A percentile compares a stretch with the other conserved stretches of the same genome.
Conservation (phyloP, 2,888 invertebrate species). For the Isoperla grammatica region DNA sequence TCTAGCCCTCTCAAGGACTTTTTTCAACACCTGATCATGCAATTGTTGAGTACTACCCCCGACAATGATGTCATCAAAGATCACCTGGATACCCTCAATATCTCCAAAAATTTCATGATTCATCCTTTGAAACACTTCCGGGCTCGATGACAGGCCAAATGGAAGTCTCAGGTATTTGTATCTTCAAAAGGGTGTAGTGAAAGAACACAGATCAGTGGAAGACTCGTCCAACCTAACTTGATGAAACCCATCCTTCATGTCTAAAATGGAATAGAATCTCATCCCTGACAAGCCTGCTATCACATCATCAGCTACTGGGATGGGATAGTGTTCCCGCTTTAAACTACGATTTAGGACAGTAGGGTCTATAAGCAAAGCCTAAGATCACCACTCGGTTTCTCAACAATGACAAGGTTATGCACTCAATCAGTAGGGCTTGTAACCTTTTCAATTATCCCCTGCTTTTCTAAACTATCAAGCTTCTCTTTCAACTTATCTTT, state of each 20-base stretch:
- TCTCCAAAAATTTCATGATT: slow-evolving; percentile 38
- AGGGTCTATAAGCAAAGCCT: no score
- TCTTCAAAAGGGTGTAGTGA: slow-evolving; percentile 24
- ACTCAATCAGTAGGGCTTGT: no score
- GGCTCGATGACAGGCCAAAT: slow-evolving; percentile 19
- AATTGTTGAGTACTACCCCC: slow-evolving; percentile 24
- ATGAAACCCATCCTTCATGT: slow-evolving; percentile 24
- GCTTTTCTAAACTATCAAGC: no score
- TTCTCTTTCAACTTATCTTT: no score
- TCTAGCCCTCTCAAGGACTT: slow-evolving; percentile 26
- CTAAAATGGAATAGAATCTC: slow-evolving; percentile 21
- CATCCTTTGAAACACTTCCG: slow-evolving; percentile 14
- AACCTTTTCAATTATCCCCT: no score
- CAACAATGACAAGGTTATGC: no score
- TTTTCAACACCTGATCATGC: slow-evolving; percentile 7
- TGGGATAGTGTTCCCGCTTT: no score
- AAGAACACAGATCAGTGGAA: slow-evolving; percentile 23
- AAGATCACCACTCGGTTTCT: no score
- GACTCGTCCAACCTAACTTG: slow-evolving; percentile 22
- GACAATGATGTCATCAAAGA: slow-evolving; percentile 40
- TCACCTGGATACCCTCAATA: slow-evolving; percentile 37
- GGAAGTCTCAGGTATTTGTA: slow-evolving; percentile 23
- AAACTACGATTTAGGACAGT: no score
- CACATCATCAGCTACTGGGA: no score
- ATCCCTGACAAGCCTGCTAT: not conserved